Conservation (phyloP, 2,888 invertebrate species). For the Eupithecia dodoneata region DNA sequence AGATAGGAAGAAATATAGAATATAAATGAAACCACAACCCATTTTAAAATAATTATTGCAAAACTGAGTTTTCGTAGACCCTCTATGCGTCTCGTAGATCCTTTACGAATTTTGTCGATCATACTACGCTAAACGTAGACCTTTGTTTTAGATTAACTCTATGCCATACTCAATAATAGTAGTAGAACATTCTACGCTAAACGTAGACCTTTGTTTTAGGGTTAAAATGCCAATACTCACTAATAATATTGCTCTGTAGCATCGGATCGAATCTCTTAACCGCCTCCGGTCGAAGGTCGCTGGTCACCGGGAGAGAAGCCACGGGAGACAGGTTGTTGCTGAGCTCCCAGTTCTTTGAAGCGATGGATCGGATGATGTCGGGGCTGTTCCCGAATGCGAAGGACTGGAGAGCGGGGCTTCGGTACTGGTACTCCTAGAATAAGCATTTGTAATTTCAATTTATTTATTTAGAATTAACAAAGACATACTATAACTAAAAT, state of each 20-base stretch:
- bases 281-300: conserved; percentile 71
- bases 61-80: not conserved
- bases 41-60: not conserved
- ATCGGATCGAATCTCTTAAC: conserved; percentile 78
- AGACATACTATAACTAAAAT: no score
- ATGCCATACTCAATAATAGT: no score
- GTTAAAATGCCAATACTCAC: conserved; percentile 55
- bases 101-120: no score
- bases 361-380: conserved; percentile 72
- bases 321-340: conserved; percentile 72
- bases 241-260: conserved; percentile 74
- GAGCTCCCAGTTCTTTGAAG: conserved; percentile 75
- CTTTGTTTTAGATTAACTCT: not conserved
- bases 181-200: no score
- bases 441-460: no score
- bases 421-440: conserved; percentile 75
- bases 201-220: not conserved
- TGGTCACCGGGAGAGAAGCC: conserved; percentile 61
- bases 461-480: no score
- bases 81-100: not conserved
- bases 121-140: not conserved
- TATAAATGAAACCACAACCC: not conserved
- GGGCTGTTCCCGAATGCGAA: conserved; percentile 75
- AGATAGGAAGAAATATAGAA: not conserved
- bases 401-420: conserved; percentile 65